Conservation (phyloP, 1,140 invertebrate species). For the Zaprionus gabonicus region DNA sequence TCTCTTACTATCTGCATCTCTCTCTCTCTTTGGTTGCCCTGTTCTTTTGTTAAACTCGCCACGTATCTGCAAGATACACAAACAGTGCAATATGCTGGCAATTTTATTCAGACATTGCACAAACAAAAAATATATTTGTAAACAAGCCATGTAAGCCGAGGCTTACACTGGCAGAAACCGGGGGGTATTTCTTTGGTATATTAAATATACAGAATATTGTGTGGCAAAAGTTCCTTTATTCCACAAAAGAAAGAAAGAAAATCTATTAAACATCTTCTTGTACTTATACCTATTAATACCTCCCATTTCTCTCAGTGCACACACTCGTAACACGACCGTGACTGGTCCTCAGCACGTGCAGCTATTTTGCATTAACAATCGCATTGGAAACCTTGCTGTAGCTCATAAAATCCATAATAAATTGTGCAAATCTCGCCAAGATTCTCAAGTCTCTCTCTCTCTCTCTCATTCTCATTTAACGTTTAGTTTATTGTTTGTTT, state of each 20-base stretch:
- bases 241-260: no score
- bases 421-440: background rate
- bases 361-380: constrained; percentile 13
- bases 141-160: background rate
- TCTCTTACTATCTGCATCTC: background rate
- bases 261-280: no score
- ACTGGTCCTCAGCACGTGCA: constrained; percentile 14
- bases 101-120: constrained; percentile 12
- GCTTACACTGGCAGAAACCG: constrained; percentile 13
- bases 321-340: background rate
- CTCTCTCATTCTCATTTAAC: background rate
- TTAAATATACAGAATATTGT: background rate
- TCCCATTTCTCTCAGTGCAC: constrained; percentile 1
- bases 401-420: constrained; percentile 7
- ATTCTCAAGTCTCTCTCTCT: background rate
- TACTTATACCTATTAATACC: background rate
- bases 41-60: constrained; percentile 16
- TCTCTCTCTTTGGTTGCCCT: background rate
- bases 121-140: constrained; percentile 6
- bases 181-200: no score
- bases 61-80: constrained; percentile 30
- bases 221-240: background rate
- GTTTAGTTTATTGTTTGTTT: constrained; percentile 13
- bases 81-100: constrained; percentile 12
- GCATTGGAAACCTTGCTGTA: background rate